phyloP scores from a whole-genome alignment of 2,797 vertebrate genomes.

The Esox masquinongy region DNA sequence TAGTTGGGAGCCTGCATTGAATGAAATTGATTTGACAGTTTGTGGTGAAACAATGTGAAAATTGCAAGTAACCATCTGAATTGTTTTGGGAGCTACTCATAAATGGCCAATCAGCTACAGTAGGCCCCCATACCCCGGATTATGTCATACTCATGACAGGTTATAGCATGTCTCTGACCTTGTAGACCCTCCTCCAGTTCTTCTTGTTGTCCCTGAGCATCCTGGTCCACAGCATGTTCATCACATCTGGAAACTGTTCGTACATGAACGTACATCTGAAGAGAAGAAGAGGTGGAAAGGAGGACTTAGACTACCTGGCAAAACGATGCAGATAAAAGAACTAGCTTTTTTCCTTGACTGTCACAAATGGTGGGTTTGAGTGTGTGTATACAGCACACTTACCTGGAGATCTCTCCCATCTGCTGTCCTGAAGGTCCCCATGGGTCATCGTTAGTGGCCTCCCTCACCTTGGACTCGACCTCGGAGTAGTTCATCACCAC shows the following conservation, averaged over 20 bases:
- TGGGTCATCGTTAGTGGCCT: conserved; percentile 98
- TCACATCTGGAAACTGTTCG: conserved; percentile 89
- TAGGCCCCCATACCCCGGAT: no score
- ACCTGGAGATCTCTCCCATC: conserved; percentile 98
- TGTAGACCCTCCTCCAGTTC: conserved; percentile 95
- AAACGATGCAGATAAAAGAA: background rate
- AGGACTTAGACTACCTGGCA: background rate
- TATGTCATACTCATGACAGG: conserved; percentile 1
- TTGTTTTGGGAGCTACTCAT: no score
- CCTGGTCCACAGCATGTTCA: conserved; percentile 91
- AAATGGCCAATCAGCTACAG: no score
- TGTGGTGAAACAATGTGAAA: no score
- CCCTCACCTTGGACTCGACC: conserved; percentile 97
- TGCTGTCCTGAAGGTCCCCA: conserved; percentile 98
- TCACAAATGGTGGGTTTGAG: background rate
- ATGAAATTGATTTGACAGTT: no score
- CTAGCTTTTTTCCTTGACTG: background rate
- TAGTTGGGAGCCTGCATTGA: no score
- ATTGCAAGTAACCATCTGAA: no score
- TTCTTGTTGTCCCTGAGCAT: conserved; percentile 93
- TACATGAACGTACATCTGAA: conserved; percentile 87
- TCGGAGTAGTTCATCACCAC: conserved; percentile 99
- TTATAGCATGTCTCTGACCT: conserved; percentile 74
- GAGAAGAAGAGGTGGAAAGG: background rate
- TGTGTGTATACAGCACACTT: conserved; percentile 57